phyloP scores from a whole-genome alignment of 2,113 vertebrate genomes.

The Blennius ocellaris region DNA sequence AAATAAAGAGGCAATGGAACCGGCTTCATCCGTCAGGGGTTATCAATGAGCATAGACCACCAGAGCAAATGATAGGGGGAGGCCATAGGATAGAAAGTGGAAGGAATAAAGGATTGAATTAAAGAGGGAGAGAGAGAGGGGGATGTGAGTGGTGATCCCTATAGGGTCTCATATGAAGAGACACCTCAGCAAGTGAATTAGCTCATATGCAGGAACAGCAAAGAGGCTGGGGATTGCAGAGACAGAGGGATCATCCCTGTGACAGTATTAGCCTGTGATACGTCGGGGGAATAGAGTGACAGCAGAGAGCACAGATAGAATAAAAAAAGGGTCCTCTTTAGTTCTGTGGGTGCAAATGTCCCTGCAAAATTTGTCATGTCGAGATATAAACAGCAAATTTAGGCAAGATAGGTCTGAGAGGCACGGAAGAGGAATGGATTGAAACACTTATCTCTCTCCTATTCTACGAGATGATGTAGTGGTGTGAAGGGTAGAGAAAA shows the following conservation, averaged over 20 bases:
- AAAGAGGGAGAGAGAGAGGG: slow-evolving; percentile 2
- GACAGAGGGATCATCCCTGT: slow-evolving; percentile 30
- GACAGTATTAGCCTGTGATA: slow-evolving; percentile 13
- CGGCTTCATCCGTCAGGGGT: slow-evolving; percentile 35
- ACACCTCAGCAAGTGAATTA: slow-evolving; percentile 36
- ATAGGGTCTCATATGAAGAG: slow-evolving; percentile 22
- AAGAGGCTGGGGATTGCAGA: neutral
- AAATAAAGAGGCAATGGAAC: slow-evolving; percentile 21
- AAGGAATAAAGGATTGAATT: slow-evolving; percentile 14
- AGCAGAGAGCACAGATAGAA: neutral
- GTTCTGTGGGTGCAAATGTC: slow-evolving; percentile 31
- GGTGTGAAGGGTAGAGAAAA: slow-evolving; percentile 15
- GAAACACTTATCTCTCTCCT: slow-evolving; percentile 42
- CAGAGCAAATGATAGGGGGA: slow-evolving; percentile 67
- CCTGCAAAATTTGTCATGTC: slow-evolving; percentile 23
- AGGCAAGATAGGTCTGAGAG: slow-evolving; percentile 20
- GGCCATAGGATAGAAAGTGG: slow-evolving; percentile 14
- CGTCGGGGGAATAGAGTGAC: slow-evolving; percentile 23
- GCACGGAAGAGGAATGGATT: slow-evolving; percentile 8
- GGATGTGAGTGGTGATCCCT: slow-evolving; percentile 18
- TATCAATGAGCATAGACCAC: slow-evolving; percentile 65
- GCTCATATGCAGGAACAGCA: slow-evolving; percentile 6
- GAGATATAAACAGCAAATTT: slow-evolving; percentile 15
- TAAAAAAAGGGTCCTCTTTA: neutral
- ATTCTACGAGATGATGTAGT: slow-evolving; percentile 28